phyloP scores from a whole-genome alignment of 2,888 invertebrate species.

The Macrostomum cliftonense region DNA sequence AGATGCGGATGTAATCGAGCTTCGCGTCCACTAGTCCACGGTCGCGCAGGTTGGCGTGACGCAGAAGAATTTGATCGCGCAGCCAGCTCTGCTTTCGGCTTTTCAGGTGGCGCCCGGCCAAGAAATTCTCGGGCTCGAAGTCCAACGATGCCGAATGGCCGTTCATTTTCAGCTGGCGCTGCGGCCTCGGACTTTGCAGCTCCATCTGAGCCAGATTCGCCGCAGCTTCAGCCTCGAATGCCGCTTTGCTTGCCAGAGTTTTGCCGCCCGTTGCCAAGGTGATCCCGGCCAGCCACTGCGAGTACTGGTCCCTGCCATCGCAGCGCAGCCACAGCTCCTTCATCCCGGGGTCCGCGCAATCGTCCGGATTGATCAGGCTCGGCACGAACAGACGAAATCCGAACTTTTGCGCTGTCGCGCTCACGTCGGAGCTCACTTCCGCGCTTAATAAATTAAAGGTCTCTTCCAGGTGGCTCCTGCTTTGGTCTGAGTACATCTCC shows the following conservation, averaged over 20 bases:
- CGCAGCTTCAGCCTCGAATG: slow-evolving; percentile 5
- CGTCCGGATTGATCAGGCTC: slow-evolving; percentile 33
- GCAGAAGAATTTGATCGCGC: slow-evolving; percentile 72
- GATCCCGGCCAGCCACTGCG: slow-evolving; percentile 94
- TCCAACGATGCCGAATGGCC: slow-evolving; percentile 45
- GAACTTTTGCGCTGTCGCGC: slow-evolving; percentile 70
- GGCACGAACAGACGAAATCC: slow-evolving; percentile 86
- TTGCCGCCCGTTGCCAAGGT: slow-evolving; percentile 82
- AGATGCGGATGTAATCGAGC: slow-evolving; percentile 84
- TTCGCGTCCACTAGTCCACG: slow-evolving; percentile 73
- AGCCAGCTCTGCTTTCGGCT: slow-evolving; percentile 49
- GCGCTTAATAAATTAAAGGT: slow-evolving; percentile 42
- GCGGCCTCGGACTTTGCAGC: slow-evolving; percentile 8
- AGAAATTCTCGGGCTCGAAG: slow-evolving; percentile 65
- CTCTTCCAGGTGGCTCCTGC: too few species aligned
- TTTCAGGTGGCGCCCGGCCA: slow-evolving; percentile 64
- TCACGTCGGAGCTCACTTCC: slow-evolving; percentile 89
- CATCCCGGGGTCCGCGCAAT: slow-evolving; percentile 42
- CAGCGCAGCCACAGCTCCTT: slow-evolving; percentile 66
- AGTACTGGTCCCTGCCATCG: slow-evolving; percentile 55
- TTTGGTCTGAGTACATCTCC: slow-evolving; percentile 51
- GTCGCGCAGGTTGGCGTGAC: slow-evolving; percentile 83
- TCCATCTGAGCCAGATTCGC: slow-evolving; percentile 3
- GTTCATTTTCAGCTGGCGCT: neutral
- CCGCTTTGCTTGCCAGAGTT: slow-evolving; percentile 66